These are phyloP conservation scores for Chaetodon auriga DNA, from an alignment of 2,113 vertebrate species.

Conservation along the genomic window DNA sequence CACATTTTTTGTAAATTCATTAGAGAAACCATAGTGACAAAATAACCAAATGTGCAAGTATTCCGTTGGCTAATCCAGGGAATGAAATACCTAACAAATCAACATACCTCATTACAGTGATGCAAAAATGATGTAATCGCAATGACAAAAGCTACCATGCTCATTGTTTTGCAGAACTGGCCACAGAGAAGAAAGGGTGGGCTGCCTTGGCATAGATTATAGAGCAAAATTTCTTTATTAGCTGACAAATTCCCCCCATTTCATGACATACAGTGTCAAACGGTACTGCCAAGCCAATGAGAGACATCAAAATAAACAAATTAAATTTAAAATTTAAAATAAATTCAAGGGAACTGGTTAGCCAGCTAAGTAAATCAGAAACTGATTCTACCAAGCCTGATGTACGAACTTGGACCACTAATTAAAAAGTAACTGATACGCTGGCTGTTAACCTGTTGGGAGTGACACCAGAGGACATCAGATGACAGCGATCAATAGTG, in stretches of 20 bases:
- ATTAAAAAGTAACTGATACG: conserved; percentile 59
- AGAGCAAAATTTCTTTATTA: not conserved
- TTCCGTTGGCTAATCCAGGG: not conserved
- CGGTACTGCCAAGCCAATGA: not conserved
- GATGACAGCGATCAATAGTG: conserved; percentile 49
- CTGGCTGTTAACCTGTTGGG: conserved; percentile 21
- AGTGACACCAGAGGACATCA: conserved; percentile 25
- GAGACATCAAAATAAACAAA: not conserved
- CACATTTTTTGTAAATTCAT: not conserved
- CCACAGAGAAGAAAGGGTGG: not conserved
- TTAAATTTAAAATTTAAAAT: not conserved
- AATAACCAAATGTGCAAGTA: not conserved
- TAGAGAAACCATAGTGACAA: not conserved
- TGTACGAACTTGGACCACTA: not conserved
- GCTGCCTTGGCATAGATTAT: not conserved
- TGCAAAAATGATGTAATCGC: not conserved
- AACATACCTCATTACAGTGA: not conserved
- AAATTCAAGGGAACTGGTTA: not conserved
- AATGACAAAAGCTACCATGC: not conserved
- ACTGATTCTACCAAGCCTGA: not conserved
- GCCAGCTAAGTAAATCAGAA: not conserved
- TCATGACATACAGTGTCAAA: not conserved
- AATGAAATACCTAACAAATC: not conserved
- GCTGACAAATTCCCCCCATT: not conserved
- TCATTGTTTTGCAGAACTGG: not conserved